These are phyloP conservation scores for Chromoteleia sp. DNA, from an alignment of 2,888 invertebrate species.

Conservation along the genomic window DNA sequence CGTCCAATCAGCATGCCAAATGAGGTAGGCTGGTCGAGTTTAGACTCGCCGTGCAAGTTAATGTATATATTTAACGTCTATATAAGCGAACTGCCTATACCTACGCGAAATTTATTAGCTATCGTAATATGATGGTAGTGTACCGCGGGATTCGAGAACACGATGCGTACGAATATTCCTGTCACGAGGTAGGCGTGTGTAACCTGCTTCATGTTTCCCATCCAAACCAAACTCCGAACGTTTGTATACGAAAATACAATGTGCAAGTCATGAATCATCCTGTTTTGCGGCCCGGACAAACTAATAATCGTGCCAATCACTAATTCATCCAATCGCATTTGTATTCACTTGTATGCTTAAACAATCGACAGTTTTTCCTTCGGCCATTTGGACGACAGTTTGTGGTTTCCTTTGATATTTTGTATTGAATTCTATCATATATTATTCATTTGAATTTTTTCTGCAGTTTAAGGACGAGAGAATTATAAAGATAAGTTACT, in stretches of 20 bases:
- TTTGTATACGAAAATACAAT: conserved; percentile 81
- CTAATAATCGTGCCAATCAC: conserved; percentile 81
- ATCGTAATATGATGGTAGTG: conserved; percentile 80
- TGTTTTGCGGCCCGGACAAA: conserved; percentile 72
- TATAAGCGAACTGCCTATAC: conserved; percentile 54
- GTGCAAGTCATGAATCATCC: conserved; percentile 82
- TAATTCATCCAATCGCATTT: conserved; percentile 76
- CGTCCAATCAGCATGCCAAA: conserved; percentile 56
- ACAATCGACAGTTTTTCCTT: not conserved
- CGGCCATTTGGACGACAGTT: not conserved
- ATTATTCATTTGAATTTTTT: too few species aligned
- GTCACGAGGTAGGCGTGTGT: conserved; percentile 77
- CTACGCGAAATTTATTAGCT: conserved; percentile 78
- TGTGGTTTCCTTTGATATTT: too few species aligned
- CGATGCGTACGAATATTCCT: conserved; percentile 83
- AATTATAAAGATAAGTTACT: too few species aligned
- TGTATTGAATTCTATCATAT: too few species aligned
- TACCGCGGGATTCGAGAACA: conserved; percentile 77
- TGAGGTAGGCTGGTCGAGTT: conserved; percentile 29
- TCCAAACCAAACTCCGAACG: conserved; percentile 79
- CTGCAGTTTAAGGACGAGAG: too few species aligned
- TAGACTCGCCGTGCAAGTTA: conserved; percentile 23
- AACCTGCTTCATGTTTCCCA: conserved; percentile 80
- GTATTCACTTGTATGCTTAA: not conserved
- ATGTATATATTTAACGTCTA: conserved; percentile 54